Conservation (phyloP, 2,888 invertebrate species). For the Phragmatobia fuliginosa region DNA sequence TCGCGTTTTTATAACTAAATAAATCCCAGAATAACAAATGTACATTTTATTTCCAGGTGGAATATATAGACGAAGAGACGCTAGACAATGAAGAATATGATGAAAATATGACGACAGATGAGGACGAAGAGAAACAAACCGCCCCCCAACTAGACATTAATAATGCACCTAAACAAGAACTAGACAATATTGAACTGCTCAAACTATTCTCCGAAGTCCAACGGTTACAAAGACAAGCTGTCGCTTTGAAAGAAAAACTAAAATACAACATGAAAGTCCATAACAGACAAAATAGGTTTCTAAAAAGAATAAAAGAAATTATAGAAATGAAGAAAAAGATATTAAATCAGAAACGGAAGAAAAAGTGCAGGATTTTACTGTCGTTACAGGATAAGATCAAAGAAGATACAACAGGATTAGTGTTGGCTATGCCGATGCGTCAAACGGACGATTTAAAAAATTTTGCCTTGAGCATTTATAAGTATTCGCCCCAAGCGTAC, state of each 20-base stretch:
- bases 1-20: too few relatives aligned
- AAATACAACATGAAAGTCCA: slow-evolving; percentile 74
- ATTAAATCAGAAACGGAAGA: slow-evolving; percentile 75
- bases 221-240: slow-evolving; percentile 73
- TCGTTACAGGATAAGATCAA: slow-evolving; percentile 80
- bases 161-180: slow-evolving; percentile 44
- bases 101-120: slow-evolving; percentile 65
- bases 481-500: slow-evolving; percentile 82
- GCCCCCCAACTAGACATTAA: slow-evolving; percentile 38
- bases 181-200: slow-evolving; percentile 65
- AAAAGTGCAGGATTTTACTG: slow-evolving; percentile 76
- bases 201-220: slow-evolving; percentile 80
- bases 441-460: slow-evolving; percentile 82
- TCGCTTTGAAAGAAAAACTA: slow-evolving; percentile 71
- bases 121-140: slow-evolving; percentile 52
- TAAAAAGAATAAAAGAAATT: slow-evolving; percentile 69
- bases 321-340: slow-evolving; percentile 76
- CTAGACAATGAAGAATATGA: slow-evolving; percentile 69
- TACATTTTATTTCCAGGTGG: slow-evolving; percentile 62
- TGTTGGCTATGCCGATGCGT: slow-evolving; percentile 79
- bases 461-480: slow-evolving; percentile 80
- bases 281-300: slow-evolving; percentile 70
- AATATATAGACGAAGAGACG: slow-evolving; percentile 82
- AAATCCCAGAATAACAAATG: neutral
- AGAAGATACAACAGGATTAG: slow-evolving; percentile 77